These are phyloP conservation scores for Mamestra configurata DNA, from an alignment of 1,140 invertebrate species.

Conservation along the genomic window DNA sequence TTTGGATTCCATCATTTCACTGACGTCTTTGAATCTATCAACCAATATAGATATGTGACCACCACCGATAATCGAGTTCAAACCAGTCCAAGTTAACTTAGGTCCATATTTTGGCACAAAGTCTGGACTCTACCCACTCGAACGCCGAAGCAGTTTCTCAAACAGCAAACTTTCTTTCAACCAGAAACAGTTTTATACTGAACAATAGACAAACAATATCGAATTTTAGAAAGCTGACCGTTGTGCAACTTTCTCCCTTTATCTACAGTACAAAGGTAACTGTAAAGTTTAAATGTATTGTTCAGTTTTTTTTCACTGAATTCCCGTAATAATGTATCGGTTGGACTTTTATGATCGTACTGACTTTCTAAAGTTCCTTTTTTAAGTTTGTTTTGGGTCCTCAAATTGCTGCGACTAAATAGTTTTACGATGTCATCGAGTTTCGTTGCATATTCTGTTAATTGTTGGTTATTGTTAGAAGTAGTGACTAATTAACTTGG, in stretches of 20 bases:
- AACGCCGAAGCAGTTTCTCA: constrained; percentile 37
- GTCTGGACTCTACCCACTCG: constrained; percentile 9
- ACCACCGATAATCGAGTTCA: not conserved
- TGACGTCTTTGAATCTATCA: not conserved
- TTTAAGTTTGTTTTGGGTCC: constrained; percentile 63
- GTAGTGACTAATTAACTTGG: constrained; percentile 33
- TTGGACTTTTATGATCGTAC: constrained; percentile 60
- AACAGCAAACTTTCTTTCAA: constrained; percentile 62
- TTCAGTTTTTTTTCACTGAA: constrained; percentile 65
- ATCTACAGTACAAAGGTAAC: constrained; percentile 79
- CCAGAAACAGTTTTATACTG: constrained; percentile 68
- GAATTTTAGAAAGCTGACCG: constrained; percentile 82
- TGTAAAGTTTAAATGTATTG: constrained; percentile 69
- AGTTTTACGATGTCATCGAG: constrained; percentile 55
- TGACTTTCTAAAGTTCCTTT: constrained; percentile 65
- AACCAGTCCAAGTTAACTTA: not conserved
- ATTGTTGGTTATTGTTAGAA: constrained; percentile 46
- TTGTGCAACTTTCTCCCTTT: constrained; percentile 86
- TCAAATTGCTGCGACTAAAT: constrained; percentile 57
- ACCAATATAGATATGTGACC: not conserved
- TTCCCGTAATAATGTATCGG: constrained; percentile 63
- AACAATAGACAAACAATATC: constrained; percentile 77
- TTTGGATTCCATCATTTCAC: too few relatives aligned
- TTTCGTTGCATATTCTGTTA: constrained; percentile 15
- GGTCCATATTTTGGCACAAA: constrained; percentile 11